phyloP scores from a whole-genome alignment of 2,888 invertebrate species.

The Eledone cirrhosa region DNA sequence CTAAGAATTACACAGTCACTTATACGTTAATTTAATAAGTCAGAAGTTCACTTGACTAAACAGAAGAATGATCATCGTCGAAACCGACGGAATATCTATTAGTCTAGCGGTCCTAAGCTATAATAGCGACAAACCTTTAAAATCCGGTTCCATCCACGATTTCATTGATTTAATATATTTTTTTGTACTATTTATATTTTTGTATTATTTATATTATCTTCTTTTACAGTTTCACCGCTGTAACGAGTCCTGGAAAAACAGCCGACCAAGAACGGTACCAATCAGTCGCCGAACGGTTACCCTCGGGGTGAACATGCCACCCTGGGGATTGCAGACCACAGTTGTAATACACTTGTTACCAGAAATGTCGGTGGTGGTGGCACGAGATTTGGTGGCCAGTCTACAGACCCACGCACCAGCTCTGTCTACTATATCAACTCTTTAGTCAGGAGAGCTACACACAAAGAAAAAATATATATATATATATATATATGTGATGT shows the following conservation, averaged over 20 bases:
- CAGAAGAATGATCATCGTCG: too few species aligned
- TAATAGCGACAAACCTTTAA: too few species aligned
- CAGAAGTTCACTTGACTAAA: too few species aligned
- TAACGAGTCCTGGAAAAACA: constrained; percentile 50
- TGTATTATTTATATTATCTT: not conserved
- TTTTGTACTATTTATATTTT: not conserved
- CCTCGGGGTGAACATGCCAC: constrained; percentile 56
- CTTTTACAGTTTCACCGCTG: constrained; percentile 46
- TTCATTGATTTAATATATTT: too few species aligned
- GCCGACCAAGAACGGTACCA: constrained; percentile 49
- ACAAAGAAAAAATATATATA: not conserved
- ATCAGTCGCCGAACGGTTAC: constrained; percentile 49
- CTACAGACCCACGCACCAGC: constrained; percentile 56
- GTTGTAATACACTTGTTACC: constrained; percentile 55
- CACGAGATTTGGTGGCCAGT: constrained; percentile 57
- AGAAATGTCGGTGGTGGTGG: constrained; percentile 55
- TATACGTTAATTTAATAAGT: too few species aligned
- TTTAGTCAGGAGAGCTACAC: not conserved
- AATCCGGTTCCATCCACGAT: too few species aligned
- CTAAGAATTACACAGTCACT: too few species aligned
- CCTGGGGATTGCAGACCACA: constrained; percentile 51
- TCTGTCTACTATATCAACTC: constrained; percentile 35
- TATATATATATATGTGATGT: too few species aligned
- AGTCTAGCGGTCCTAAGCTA: too few species aligned
- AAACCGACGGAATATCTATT: too few species aligned